Percentiles rank a stretch among this genome's conserved stretches.
phyloP scores from a whole-genome alignment of 2,797 vertebrate genomes.

The Danio albolineatus region DNA sequence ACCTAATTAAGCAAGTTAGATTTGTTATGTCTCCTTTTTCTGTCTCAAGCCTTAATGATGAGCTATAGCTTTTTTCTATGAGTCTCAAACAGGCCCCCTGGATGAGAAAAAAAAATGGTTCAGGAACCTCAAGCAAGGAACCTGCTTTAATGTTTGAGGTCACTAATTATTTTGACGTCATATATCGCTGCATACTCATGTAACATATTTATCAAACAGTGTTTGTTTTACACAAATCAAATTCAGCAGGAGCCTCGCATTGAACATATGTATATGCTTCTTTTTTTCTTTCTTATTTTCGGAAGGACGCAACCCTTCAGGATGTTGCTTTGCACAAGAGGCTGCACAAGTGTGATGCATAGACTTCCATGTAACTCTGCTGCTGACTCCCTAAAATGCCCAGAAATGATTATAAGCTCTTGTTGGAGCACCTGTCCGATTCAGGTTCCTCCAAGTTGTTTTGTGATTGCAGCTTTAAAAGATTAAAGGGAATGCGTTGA shows the following conservation, averaged over 20 bases:
- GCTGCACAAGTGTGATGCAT: slow-evolving; percentile 1
- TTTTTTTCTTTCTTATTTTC: slow-evolving; percentile 19
- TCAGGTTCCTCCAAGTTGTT: neutral
- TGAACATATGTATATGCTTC: neutral
- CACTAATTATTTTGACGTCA: slow-evolving; percentile 29
- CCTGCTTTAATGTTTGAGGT: slow-evolving; percentile 39
- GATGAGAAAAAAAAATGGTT: slow-evolving; percentile 19
- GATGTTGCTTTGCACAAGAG: slow-evolving; percentile 1
- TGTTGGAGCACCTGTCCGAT: neutral
- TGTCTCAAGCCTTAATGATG: slow-evolving; percentile 57
- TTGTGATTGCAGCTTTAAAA: neutral
- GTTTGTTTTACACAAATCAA: slow-evolving; percentile 28
- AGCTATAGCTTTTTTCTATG: slow-evolving; percentile 46
- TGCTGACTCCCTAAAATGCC: slow-evolving; percentile 2
- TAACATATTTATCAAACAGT: slow-evolving; percentile 52
- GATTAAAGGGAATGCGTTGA: neutral
- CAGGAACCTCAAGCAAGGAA: slow-evolving; percentile 23
- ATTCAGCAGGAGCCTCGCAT: slow-evolving; percentile 3
- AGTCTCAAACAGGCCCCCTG: slow-evolving; percentile 31
- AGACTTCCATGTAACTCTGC: slow-evolving; percentile 1
- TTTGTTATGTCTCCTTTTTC: slow-evolving; percentile 38
- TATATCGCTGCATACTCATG: slow-evolving; percentile 39
- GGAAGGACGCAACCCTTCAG: neutral
- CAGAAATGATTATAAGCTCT: neutral
- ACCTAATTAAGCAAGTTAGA: slow-evolving; percentile 43